Base-by-base conservation (phyloP, 2,113 vertebrate genomes). In the Coptodon rendalli region DNA sequence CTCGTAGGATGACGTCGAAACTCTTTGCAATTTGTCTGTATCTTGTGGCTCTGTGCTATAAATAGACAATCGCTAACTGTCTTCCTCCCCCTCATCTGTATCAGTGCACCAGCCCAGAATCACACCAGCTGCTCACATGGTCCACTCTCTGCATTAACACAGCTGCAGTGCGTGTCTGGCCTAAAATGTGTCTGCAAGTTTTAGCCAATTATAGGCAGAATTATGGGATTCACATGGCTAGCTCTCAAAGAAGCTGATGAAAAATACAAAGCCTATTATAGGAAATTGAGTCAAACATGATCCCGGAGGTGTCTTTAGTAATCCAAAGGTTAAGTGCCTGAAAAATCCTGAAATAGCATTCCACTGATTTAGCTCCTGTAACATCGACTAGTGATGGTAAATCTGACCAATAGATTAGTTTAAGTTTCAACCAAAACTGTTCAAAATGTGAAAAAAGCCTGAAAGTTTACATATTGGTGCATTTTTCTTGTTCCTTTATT, bases 51-150 rank as follows among this genome's bases (percentile, higher is more conserved):
- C 11, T 12, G 17, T 2, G 85, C 89, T 93, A 94, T 90, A 89
- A 90, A 94, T 94, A 93, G 85, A 36, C 57, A 16, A 79, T 85
- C 8, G 38, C 89, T 81, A 89, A 81, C 86, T 84, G 89, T 83
- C 84, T 84, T 86, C 87, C 82, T 61, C 85, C 91, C 43, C 80
- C 93, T 86, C 86, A 89, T 93, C 89, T 91, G 86, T 66, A 93
- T 81, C 87, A 24, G 82, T 36, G 89, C 91, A 83, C 53, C 86
- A 86, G 88, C 81, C 12, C 40, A 61, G 86, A 80, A 80, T 82
- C 90, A 61, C 34, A 68, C 52, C n/a, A 61, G 80, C 68, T 66
- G 66, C 86, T 86, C 91, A 50, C 86, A 53, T 57, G 38, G 50
- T 22, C 38, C 11, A 22, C 80, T 82, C 78, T 80, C 86, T 45